phyloP scores from a whole-genome alignment of 2,797 vertebrate species.

The Glossophaga mutica region DNA sequence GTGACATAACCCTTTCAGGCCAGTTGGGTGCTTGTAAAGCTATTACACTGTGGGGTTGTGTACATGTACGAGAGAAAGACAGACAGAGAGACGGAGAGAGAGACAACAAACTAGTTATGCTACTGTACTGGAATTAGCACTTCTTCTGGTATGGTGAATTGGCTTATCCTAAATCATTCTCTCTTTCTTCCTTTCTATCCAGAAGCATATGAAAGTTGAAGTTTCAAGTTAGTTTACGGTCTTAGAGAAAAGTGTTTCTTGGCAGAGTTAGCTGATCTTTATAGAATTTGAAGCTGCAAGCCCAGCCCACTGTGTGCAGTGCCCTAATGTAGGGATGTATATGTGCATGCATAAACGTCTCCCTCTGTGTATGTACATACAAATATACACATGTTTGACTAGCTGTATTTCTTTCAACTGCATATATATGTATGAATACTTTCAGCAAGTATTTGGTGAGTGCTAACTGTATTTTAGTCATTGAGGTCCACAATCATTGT shows the following conservation, averaged over 20 bases:
- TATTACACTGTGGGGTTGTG: background rate
- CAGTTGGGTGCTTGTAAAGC: background rate
- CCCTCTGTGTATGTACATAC: background rate
- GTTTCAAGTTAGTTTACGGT: background rate
- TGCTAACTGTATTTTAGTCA: background rate
- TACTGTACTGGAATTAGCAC: background rate
- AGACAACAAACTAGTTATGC: background rate
- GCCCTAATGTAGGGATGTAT: background rate
- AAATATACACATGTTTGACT: background rate
- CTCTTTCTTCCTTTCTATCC: background rate
- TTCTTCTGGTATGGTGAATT: background rate
- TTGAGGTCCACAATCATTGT: background rate
- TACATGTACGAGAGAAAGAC: background rate
- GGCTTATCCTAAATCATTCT: background rate
- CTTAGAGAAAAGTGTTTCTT: slow-evolving; percentile 12
- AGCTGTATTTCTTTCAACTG: background rate
- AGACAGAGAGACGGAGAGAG: background rate
- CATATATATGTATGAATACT: background rate
- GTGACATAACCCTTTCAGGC: background rate
- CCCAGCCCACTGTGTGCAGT: background rate
- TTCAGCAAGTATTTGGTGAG: background rate
- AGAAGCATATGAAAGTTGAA: slow-evolving; percentile 23
- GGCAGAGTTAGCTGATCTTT: background rate
- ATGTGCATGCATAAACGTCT: background rate
- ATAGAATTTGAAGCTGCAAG: background rate